Conservation (phyloP, 37 sponge, comb jelly and placozoan species). For the Beroe forskalii region DNA sequence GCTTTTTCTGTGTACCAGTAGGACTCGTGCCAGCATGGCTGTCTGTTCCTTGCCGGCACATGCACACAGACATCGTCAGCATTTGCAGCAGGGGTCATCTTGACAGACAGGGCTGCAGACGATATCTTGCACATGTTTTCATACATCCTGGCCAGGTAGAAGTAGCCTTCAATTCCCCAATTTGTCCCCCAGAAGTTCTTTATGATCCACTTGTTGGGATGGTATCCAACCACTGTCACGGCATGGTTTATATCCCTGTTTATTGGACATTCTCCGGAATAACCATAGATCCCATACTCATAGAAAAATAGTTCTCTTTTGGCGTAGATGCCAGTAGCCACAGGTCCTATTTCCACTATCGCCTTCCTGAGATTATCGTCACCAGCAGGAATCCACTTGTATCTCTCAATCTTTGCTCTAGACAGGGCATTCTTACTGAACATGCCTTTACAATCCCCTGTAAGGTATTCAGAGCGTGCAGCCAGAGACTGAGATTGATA, state of each 20-base stretch:
- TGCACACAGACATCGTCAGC: background rate
- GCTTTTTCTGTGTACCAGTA: too few relatives aligned
- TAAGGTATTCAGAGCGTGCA: background rate
- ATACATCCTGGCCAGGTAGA: background rate
- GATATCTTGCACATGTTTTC: slow-evolving; percentile 18
- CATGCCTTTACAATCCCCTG: too few relatives aligned
- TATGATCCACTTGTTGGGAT: slow-evolving; percentile 23
- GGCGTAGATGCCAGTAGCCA: too few relatives aligned
- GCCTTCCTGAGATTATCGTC: too few relatives aligned
- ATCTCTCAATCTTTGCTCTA: background rate
- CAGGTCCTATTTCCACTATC: too few relatives aligned
- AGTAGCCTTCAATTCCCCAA: background rate
- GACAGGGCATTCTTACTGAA: background rate
- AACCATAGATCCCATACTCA: background rate
- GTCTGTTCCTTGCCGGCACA: background rate
- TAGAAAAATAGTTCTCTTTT: too few relatives aligned
- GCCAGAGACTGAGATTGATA: background rate
- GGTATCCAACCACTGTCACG: slow-evolving; percentile 22
- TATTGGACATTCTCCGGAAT: background rate
- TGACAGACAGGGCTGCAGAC: background rate
- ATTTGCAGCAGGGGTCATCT: background rate
- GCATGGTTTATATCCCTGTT: background rate
- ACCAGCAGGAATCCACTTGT: slow-evolving; percentile 1
- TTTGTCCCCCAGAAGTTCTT: slow-evolving; percentile 14
- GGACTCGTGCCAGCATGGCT: too few relatives aligned